phyloP scores from a whole-genome alignment of 2,888 invertebrate species.

The Stegana nigrithorax region DNA sequence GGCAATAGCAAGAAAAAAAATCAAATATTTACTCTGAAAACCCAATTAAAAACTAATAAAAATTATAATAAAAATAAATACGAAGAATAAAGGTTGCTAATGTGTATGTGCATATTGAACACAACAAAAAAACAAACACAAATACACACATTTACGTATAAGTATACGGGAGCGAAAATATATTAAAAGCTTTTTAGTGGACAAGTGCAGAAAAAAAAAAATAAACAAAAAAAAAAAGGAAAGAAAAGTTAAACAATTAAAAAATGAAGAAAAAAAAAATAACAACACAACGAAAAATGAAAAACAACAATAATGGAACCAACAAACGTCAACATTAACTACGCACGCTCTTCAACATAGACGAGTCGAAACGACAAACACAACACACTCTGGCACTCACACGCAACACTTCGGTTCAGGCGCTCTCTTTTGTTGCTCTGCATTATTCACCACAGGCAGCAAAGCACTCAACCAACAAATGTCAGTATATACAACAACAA shows the following conservation, averaged over 20 bases:
- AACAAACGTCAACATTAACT: too few species aligned
- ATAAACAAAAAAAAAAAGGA: not conserved
- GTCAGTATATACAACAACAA: too few species aligned
- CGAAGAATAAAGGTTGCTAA: not conserved
- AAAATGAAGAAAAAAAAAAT: conserved; percentile 19
- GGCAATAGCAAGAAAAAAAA: not conserved
- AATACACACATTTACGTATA: not conserved
- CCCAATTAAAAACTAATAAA: conserved; percentile 19
- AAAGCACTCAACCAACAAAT: too few species aligned
- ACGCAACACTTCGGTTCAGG: too few species aligned
- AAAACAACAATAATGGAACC: not conserved
- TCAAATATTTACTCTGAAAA: conserved; percentile 6
- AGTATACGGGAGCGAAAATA: not conserved
- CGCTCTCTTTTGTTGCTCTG: too few species aligned
- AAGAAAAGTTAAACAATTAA: conserved; percentile 21
- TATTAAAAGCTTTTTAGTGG: not conserved
- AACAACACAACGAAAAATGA: conserved; percentile 45
- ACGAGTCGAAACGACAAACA: too few species aligned
- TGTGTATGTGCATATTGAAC: too few species aligned
- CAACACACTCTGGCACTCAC: not conserved
- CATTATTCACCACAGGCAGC: too few species aligned
- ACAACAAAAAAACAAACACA: not conserved
- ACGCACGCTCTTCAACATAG: too few species aligned
- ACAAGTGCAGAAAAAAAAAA: not conserved
- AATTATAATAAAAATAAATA: conserved; percentile 15